Evolutionary conservation across 2,113 vertebrate genomes (phyloP), one percentile per base, ranked within the genome.

Genomic region (Ifrita kowaldi): DNA sequence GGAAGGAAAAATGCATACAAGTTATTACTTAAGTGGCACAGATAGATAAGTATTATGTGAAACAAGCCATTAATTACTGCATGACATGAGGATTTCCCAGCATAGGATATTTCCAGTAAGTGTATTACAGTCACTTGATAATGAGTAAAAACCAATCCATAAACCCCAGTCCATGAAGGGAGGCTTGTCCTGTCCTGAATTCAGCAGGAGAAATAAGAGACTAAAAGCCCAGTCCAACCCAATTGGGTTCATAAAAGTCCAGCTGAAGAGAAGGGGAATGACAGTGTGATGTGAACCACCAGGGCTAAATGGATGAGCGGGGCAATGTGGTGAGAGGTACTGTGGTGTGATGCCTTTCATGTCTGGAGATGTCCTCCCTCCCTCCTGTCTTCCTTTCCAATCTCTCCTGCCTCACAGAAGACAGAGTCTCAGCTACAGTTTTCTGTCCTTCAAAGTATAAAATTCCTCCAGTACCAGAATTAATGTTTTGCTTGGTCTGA

Each of bases 281-380:
- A 35, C 14, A 89, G 57, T 24, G 32, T 55, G 30, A 80, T 60
- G 32, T 16, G 33, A 85, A 41, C 46, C 68, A 27, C 18, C 1
- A 5, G 1, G 3, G 7, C 6, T 20, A 86, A 53, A 46, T 18
- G 17, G 19, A 16, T 11, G 6, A 82, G 26, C 6, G 20, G 26
- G 35, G 30, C 20, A 84, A 39, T 0, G 1, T 4, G 6, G 13
- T 24, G 13, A 73, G 22, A 63, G 7, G 10, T 32, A 9, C 19
- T 37, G 15, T 14, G 10, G 28, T 47, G 6, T 8, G 22, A 63
- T 17, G n/a, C 16, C 42, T 80, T 67, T 49, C 21, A 3, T 19
- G 13, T 39, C 26, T 77, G 60, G 37, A 57, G 27, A 55, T 22
- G 12, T n/a, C 8, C 46, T 62, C 24, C 35, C 7, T 47, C 30